Base-by-base conservation (phyloP, 1,140 invertebrate species). In the Calephelis virginiensis region DNA sequence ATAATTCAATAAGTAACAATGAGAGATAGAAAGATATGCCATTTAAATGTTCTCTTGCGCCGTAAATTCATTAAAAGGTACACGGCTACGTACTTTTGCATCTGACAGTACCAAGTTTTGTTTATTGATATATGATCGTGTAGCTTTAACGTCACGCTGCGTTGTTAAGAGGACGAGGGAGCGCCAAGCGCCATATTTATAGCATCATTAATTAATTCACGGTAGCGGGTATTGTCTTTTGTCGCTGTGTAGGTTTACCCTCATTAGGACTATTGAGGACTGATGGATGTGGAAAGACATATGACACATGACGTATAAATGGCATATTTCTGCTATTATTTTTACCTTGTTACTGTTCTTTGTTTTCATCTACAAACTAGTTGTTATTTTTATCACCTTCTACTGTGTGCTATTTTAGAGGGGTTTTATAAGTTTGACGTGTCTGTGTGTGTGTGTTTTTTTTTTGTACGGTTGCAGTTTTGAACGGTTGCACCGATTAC, bases 161-260 rank as follows among this genome's bases (percentile, higher is more conserved):
- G 50, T 53, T 59, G 53, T 59, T 59, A 59, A 59, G 53, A 59
- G 53, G 28, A 59, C 28, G 53, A 59, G 53, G 53, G 53, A 59
- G 28, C 53, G 62, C 13, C 13, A 67, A 59, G 28, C 53, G 56
- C 13, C 14, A 67, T 67, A 70, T 70, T 70, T 70, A 70, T 67
- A 45, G 65, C 47, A 48, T 60, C 65, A 67, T 70, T 70, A 70
- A 70, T 70, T 64, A 67, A 70, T 70, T 60, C 64, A 70, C 60
- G 66, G 65, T 47, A 40, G 37, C 69, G 40, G 47, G 46, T 67
- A 67, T 69, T 61, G 61, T 63, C 49, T 63, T 62, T 65, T 28
- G 46, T 37, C 56, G 61, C 63, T 64, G 65, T 48, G n/a, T n/a
- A n/a, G 50, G 47, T 64, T 61, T 61, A 49, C 64, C 61, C 61